A percentile compares a stretch with the other conserved stretches of the same genome.
phyloP scores from a whole-genome alignment of 2,797 vertebrate species.

The Pseudochirops cupreus region DNA sequence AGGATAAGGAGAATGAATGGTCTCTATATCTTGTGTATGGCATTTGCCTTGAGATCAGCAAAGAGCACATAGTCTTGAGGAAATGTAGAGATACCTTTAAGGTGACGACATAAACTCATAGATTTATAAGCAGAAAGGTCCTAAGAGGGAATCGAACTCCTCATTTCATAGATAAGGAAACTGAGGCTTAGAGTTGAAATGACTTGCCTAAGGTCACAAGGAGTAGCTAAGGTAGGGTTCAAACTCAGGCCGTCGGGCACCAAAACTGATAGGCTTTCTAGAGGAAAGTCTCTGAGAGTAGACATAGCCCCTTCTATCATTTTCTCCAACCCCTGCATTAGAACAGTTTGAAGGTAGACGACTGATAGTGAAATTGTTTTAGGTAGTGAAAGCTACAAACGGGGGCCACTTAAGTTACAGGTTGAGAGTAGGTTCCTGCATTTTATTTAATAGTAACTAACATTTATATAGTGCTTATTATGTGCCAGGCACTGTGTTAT shows the following conservation, averaged over 20 bases:
- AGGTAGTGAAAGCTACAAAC: neutral
- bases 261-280: neutral
- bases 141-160: neutral
- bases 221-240: neutral
- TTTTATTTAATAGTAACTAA: neutral
- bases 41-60: neutral
- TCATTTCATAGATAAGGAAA: neutral
- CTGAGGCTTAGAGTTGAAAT: neutral
- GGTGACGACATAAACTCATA: neutral
- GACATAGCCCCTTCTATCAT: neutral
- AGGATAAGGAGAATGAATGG: neutral
- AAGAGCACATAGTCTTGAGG: neutral
- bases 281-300: neutral
- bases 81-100: neutral
- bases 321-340: neutral
- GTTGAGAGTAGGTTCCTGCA: neutral
- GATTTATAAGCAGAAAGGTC: neutral
- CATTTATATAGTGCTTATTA: neutral
- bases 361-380: neutral
- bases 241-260: neutral
- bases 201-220: neutral
- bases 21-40: neutral
- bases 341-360: neutral
- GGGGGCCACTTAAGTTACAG: neutral
- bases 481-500: neutral